Base-by-base conservation (phyloP, 2,797 vertebrate species). In the Eulemur rubriventer region DNA sequence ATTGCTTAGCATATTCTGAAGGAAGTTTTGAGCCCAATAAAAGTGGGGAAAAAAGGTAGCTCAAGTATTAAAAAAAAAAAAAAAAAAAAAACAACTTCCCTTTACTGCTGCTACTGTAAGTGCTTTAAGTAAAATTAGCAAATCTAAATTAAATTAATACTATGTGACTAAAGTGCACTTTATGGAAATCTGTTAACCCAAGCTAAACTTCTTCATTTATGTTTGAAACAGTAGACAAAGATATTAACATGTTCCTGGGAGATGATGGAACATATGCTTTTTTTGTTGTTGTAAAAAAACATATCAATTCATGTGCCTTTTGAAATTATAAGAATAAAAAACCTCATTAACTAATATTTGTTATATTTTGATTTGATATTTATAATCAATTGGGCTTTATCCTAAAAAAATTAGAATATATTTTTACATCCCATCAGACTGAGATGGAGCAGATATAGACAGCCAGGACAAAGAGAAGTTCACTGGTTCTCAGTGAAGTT, bases 41-140 rank as follows among this genome's bases (percentile, higher is more conserved):
- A 86, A 93, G 4, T 48, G 24, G 7, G 76, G 82, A 84, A 48
- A 82, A 13, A 81, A 84, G 75, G 33, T 4, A 75, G 2, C 18
- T 84, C 69, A 20, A 48, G 35, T 30, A 18, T 30, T 7, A 57
- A 10, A 61, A 93, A 28, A 6, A 35, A 41, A 41, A 38, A 41
- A 41, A 41, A 41, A 41, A 41, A 41, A n/a, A n/a, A n/a, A 70
- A 28, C 3, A 61, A 59, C 1, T 85, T 0, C 0, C 28, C 38
- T 70, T 80, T 93, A 57, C 0, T 26, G 33, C 1, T 35, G 78
- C 35, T 73, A 28, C 82, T 46, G 11, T 30, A 43, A 69, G 46
- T 95, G 80, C 4, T 83, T 2, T 43, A 4, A 11, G 50, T 33
- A 61, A 95, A 96, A 84, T 65, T 1, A 93, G 7, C 7, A 82